Base-by-base conservation (phyloP, 2,888 invertebrate species). In the Papilio gigon region DNA sequence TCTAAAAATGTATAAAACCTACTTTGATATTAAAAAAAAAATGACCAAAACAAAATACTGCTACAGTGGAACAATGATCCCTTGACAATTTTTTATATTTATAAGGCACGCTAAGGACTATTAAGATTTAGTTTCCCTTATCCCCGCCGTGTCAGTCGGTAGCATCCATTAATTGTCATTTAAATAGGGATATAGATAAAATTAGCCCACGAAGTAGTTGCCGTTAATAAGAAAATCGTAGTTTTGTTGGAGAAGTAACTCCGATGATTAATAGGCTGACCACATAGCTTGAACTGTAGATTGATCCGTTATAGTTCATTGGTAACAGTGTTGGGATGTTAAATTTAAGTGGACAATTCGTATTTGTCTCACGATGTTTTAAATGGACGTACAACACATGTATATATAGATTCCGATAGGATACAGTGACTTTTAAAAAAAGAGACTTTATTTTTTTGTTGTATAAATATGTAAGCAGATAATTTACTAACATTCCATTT, bases 91-190 rank as follows among this genome's bases (percentile, higher is more conserved):
- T n/a, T n/a, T n/a, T n/a, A n/a, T n/a, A n/a, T n/a, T n/a, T n/a
- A n/a, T n/a, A n/a, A n/a, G n/a, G n/a, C n/a, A n/a, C n/a, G n/a
- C n/a, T n/a, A n/a, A n/a, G n/a, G n/a, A n/a, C n/a, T n/a, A n/a
- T n/a, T n/a, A n/a, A n/a, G n/a, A n/a, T n/a, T n/a, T n/a, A n/a
- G n/a, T n/a, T n/a, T n/a, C n/a, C n/a, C n/a, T n/a, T n/a, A n/a
- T n/a, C n/a, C n/a, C n/a, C n/a, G n/a, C n/a, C n/a, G n/a, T n/a
- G n/a, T n/a, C n/a, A n/a, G n/a, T n/a, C n/a, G n/a, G n/a, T n/a
- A n/a, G n/a, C n/a, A n/a, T n/a, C n/a, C 4, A 59, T 59, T 58
- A 37, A 59, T 40, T 35, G 14, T 60, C 17, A 22, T 60, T 60
- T 37, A 25, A 40, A 60, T 60, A 60, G 22, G 40, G 60, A n/a